Percentiles rank a stretch among this genome's conserved stretches.
Evolutionary conservation across 2,113 vertebrate genomes (phyloP).

Genomic region (Acanthisitta chloris): DNA sequence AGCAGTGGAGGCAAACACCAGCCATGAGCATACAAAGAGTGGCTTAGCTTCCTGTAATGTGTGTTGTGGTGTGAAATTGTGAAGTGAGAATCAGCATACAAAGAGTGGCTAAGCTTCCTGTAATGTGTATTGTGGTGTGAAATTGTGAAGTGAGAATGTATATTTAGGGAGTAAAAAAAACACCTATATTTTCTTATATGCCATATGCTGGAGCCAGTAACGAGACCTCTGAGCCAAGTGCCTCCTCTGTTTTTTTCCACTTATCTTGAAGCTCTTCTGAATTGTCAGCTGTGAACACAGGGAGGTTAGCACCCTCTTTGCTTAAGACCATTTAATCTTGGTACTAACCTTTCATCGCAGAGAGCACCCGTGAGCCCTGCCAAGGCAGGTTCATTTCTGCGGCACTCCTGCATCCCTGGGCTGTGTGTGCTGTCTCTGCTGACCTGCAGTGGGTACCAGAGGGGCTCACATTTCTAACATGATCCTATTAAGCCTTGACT

Average conservation of each 20-base stretch:
- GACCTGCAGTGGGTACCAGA: neutral
- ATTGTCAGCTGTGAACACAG: constrained; percentile 33
- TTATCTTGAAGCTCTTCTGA: constrained; percentile 49
- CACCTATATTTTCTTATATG: neutral
- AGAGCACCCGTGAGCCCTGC: neutral
- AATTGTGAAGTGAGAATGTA: neutral
- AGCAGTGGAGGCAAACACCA: neutral
- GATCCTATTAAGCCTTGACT: neutral
- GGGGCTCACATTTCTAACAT: neutral
- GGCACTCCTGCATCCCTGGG: neutral
- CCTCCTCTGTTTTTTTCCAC: neutral
- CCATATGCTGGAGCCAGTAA: neutral
- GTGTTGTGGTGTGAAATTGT: neutral
- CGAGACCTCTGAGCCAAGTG: neutral
- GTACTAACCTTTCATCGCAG: neutral
- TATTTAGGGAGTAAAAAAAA: neutral
- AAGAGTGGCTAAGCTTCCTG: neutral
- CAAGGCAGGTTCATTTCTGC: neutral
- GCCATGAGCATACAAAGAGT: neutral
- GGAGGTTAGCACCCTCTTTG: constrained; percentile 55
- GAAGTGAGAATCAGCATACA: neutral
- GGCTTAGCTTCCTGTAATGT: neutral
- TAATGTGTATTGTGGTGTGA: neutral
- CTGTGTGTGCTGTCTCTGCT: neutral
- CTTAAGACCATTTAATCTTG: constrained; percentile 54